Base-by-base conservation (phyloP, 2,888 invertebrate genomes). In the Chelonus formosanus region DNA sequence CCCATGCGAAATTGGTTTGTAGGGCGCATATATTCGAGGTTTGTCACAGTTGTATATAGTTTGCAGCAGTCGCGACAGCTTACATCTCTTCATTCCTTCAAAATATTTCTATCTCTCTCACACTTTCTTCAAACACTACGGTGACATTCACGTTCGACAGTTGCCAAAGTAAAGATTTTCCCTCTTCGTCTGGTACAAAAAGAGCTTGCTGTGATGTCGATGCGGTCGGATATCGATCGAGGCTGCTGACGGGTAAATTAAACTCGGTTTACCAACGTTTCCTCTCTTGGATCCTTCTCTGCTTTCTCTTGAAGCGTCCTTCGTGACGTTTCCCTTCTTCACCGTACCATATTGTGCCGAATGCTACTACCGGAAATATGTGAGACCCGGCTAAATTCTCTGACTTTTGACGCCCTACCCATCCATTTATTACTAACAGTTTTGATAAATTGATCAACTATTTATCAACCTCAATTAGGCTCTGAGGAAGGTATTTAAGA, bases 231-330 rank as follows among this genome's bases (percentile, higher is more conserved):
- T 69, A 73, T 73, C 71, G 73, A 73, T 68, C 67, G 69, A 47
- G 65, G 54, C 61, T 56, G 60, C 65, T 71, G 74, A 75, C 72
- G 74, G 70, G 70, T 73, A 72, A 76, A 76, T 76, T 75, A 76
- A 76, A 74, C 74, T 74, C 72, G 72, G 73, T 74, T 73, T 73
- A 70, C 71, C 71, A 65, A 58, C 67, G 70, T 71, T 71, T 73
- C 70, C 68, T 60, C 57, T 55, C 63, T 20, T 20, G 56, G 44
- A 58, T 62, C 58, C 50, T 61, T 61, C 61, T 61, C 61, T 52
- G 43, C 61, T 45, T 63, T 43, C 58, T 54, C 45, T 34, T 59
- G 8, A 32, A 31, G 7, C 20, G 6, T 59, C 36, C 20, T 20
- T 7, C 35, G 56, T 56, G 48, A 61, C 59, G 45, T 55, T 58